Conservation (phyloP, 2,113 vertebrate species). For the Odontophorus gujanensis region DNA sequence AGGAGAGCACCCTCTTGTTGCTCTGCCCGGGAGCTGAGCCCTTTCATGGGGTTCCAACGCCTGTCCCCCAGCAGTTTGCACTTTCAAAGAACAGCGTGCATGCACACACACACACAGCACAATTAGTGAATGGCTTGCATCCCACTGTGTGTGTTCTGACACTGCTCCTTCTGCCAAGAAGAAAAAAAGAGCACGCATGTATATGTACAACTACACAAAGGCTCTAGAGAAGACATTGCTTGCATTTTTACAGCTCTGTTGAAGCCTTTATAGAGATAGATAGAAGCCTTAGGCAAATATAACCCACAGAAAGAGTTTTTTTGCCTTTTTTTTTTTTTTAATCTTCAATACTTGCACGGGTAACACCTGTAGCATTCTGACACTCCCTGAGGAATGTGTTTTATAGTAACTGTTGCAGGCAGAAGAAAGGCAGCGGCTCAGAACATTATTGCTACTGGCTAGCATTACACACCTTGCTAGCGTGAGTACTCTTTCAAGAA, state of each 20-base stretch:
- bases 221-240: neutral
- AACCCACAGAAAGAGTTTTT: neutral
- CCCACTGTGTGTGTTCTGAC: constrained; percentile 44
- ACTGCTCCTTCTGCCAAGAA: neutral
- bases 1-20: constrained; percentile 21
- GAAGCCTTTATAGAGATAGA: neutral
- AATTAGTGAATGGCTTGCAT: neutral
- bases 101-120: neutral
- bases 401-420: neutral
- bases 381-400: neutral
- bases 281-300: constrained; percentile 38
- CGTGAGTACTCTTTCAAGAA: neutral
- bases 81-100: constrained; percentile 48
- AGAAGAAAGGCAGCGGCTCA: neutral
- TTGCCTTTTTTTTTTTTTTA: neutral
- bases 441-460: neutral
- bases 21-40: constrained; percentile 33
- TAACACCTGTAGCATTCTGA: neutral
- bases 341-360: neutral
- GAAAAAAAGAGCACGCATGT: neutral
- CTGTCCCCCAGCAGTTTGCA: neutral
- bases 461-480: neutral
- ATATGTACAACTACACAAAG: neutral
- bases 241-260: constrained; percentile 23
- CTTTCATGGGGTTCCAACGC: constrained; percentile 74